Evolutionary conservation across 2,888 invertebrate species (phyloP), one percentile per base, ranked within the genome.

Genomic region (Scaptomyza polygonia): DNA sequence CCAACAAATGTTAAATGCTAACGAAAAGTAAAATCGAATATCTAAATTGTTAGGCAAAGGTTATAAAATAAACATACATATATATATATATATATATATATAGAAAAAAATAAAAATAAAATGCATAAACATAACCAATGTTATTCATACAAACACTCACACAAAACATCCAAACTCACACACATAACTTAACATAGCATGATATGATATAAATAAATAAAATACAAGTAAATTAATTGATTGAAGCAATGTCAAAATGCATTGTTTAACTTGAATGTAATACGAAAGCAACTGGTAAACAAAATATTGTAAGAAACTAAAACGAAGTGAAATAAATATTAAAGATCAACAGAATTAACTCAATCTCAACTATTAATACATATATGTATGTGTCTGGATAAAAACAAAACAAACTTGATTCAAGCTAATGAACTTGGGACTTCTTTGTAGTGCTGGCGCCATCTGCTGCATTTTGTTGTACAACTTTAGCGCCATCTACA

Each of bases 291-390:
- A 67, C 54, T 69, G 72, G 78, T 71, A 80, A 69, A 47, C 77
- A 64, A 52, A 70, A 55, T 68, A 81, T 76, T 78, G 67, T 87
- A 82, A 82, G 86, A 71, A 76, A 63, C 62, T 64, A 53, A 72
- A 65, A 69, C 63, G 67, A 72, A 77, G 62, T 72, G 71, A 84
- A 87, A 81, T 85, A 80, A 85, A 80, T 74, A 84, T 74, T 71
- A 74, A 74, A 81, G 69, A 85, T 78, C 71, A 68, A 75, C 55
- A 54, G 63, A 25, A 25, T 1, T 5, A 5, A 25, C 25, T 25
- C 3, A 25, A 25, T 25, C 25, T 25, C 0, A 5, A 5, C 25
- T 5, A 25, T 25, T 25, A 25, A 25, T 25, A 1, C 25, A 25
- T 25, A 25, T 21, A 3, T 21, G 3, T n/a, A n/a, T n/a, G n/a